Evolutionary conservation across 1,140 invertebrate genomes (phyloP).

Genomic region (Eriocheir sinensis): DNA sequence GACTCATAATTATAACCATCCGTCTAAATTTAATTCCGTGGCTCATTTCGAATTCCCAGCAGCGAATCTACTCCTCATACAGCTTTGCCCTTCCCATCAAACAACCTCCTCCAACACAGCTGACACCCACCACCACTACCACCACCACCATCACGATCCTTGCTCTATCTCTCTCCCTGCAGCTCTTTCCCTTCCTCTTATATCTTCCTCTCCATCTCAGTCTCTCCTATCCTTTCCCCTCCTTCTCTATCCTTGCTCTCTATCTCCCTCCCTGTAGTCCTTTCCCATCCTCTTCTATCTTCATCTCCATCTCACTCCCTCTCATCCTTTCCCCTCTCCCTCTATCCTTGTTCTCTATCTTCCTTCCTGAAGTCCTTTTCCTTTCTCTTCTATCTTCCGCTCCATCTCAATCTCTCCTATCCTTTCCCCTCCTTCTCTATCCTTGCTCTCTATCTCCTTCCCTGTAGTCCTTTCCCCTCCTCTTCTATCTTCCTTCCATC

Average conservation of each 20-base stretch:
- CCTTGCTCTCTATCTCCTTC: not conserved
- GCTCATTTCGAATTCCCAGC: too few relatives aligned
- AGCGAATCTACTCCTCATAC: too few relatives aligned
- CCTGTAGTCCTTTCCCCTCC: not conserved
- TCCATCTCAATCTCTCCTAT: not conserved
- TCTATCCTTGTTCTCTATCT: not conserved
- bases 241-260: not conserved
- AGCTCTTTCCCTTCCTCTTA: not conserved
- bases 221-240: not conserved
- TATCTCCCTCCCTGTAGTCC: not conserved
- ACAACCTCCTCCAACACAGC: not conserved
- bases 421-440: not conserved
- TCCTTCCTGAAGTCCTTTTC: not conserved
- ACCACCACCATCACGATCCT: slow-evolving; percentile 16
- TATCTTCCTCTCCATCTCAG: not conserved
- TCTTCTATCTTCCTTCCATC: not conserved
- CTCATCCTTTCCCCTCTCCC: not conserved
- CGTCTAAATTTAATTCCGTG: too few relatives aligned
- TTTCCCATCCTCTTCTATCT: not conserved
- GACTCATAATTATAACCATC: too few relatives aligned
- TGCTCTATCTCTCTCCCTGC: not conserved
- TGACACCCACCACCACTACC: slow-evolving; percentile 1
- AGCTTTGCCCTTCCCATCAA: not conserved
- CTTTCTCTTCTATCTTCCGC: not conserved
- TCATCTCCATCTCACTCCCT: not conserved